Evolutionary conservation across 2,113 vertebrate species (phyloP), one percentile per base, ranked within the genome.

Genomic region (Gopherus flavomarginatus): DNA sequence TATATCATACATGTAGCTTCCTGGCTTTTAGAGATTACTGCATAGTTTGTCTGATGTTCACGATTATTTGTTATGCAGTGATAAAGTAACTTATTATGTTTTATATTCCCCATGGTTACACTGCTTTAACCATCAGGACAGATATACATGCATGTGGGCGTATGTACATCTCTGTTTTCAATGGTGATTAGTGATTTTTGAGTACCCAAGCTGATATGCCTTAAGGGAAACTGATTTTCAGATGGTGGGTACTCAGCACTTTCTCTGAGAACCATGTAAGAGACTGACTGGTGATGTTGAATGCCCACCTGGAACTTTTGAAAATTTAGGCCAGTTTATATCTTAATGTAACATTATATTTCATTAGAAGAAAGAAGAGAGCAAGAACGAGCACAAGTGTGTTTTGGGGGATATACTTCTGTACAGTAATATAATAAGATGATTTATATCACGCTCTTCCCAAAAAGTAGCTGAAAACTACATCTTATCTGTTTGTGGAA

Each of bases 21-120:
- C 50, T 78, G 85, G 44, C 77, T 94, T 85, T 87, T 89, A 88
- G 83, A 95, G 84, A 85, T 86, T 0, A 0, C 80, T 47, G 85
- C 42, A 87, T 7, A 38, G 72, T 57, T 11, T 21, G 77, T 26
- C 94, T 89, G 85, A 90, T 94, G 95, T 69, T 94, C 91, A 87
- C 2, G 38, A 96, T 84, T 56, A 11, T 62, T 94, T 89, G 83
- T 95, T 90, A 84, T 13, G 89, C 0, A 1, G 69, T 35, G 94
- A 69, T 92, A 91, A 94, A 94, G 81, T 86, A 94, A 84, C 50
- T n/a, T 85, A 44, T 86, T 92, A 87, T 94, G 77, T 96, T 95
- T 96, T 90, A 57, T 2, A 82, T 49, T 21, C 83, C 14, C 92
- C 78, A 44, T 5, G 6, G 80, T 42, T 14, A 17, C 31, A 90